phyloP scores from a whole-genome alignment of 2,888 invertebrate species.

The Aproaerema taeniolella region DNA sequence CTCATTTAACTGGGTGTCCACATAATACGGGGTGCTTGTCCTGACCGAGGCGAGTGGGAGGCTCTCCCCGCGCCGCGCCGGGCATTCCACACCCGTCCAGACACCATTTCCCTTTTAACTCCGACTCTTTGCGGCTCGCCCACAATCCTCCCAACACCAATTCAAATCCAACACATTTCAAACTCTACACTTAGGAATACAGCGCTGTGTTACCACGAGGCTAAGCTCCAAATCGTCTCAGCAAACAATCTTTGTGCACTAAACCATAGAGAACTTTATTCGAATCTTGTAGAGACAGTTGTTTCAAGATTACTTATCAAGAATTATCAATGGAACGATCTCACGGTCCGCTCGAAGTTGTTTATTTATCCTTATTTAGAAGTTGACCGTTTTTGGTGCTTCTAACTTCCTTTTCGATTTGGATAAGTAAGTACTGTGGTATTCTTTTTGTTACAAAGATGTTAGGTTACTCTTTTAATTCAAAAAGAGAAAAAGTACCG shows the following conservation, averaged over 20 bases:
- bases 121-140: constrained; percentile 37
- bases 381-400: constrained; percentile 10
- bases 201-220: neutral
- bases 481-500: too few species aligned
- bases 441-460: too few species aligned
- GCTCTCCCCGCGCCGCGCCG: neutral
- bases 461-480: too few species aligned
- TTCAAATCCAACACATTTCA: constrained; percentile 12
- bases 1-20: neutral
- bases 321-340: constrained; percentile 59
- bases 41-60: neutral
- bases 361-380: constrained; percentile 19
- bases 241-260: neutral
- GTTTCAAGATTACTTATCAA: constrained; percentile 13
- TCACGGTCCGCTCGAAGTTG: constrained; percentile 32
- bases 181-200: neutral
- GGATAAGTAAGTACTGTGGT: neutral
- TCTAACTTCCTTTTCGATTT: constrained; percentile 12
- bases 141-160: constrained; percentile 23
- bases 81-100: constrained; percentile 29
- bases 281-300: neutral
- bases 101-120: constrained; percentile 72
- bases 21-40: neutral
- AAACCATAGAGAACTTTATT: too few species aligned
- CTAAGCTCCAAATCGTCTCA: neutral